Base-by-base conservation (phyloP, 2,888 invertebrate species). In the Phalera bucephala region DNA sequence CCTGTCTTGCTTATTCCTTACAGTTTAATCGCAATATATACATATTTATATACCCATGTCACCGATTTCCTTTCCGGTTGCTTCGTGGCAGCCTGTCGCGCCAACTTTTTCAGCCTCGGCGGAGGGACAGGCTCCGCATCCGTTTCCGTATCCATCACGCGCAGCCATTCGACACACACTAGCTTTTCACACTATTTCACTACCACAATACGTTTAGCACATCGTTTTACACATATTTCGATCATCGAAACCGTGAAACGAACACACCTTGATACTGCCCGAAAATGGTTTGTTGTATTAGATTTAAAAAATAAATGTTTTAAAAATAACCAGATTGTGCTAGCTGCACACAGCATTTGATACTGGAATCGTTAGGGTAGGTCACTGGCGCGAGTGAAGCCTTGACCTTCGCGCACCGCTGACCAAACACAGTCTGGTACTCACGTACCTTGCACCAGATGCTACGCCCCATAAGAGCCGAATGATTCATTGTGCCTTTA, bases 391-490 rank as follows among this genome's bases (percentile, higher is more conserved):
- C 72, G 68, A 67, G 68, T 70, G 58, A 70, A 69, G 58, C 87
- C 88, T 84, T 84, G 85, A 72, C 87, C 87, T 88, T 86, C 86
- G 68, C 79, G 86, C 79, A 46, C 62, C 75, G 72, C 69, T 77
- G 78, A 59, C 69, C 73, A 78, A 82, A 83, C 72, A 81, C 79
- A 81, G 79, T 68, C 64, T 66, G 58, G 57, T 42, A 57, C 63
- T 72, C 67, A 70, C 70, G 68, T 64, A 70, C 65, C 60, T 67
- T 68, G 69, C 70, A 77, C 72, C 78, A 80, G 81, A 80, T 81
- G 81, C 68, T 66, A 66, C 64, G 55, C 72, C 65, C 72, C 70
- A 75, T 72, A 75, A 69, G 53, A 67, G 60, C 62, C 57, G 45
- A 49, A 53, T 70, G 67, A 71, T 66, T 70, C 62, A 62, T 54